Evolutionary conservation across 2,113 vertebrate genomes (phyloP), one percentile per base, ranked within the genome.

Genomic region (Myotis yumanensis): DNA sequence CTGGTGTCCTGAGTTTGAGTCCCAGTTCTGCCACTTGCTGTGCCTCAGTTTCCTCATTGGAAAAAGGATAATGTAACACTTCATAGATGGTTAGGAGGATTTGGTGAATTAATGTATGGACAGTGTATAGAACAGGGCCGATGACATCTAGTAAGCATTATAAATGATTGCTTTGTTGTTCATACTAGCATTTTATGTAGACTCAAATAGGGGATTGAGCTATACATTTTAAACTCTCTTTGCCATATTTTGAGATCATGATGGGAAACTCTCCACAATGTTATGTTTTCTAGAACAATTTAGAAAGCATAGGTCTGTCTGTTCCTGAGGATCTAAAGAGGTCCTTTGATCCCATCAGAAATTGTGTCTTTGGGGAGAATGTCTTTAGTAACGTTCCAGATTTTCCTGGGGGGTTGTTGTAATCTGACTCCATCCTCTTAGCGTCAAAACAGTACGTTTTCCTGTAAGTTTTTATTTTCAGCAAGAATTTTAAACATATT

Each of bases 401-500:
- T 57, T 94, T 83, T 76, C 72, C 71, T 57, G 0, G 30, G 62
- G 37, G 10, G 7, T 82, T 66, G 5, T 54, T 80, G 76, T 62
- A 25, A 20, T 68, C 48, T 30, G 30, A 79, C 20, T 68, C 52
- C 25, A 12, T 87, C 69, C 12, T 57, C 16, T 30, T 28, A 46
- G 7, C 76, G 46, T 85, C 66, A 52, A 43, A 46, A 46, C 12
- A 40, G 28, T 25, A 5, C 72, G 2, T 64, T 75, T 37, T 72
- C 59, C 66, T 59, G 46, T 12, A 93, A 72, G n/a, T 57, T 64
- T 87, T 81, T 82, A 18, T 91, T 91, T 81, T 71, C 82, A 57
- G 43, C 16, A 32, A 93, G 76, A 59, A 73, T 94, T 92, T 92
- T 54, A 64, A 76, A 40, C 76, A 81, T 95, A 72, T 77, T 83